phyloP scores from a whole-genome alignment of 2,113 vertebrate genomes.

The Lathamus discolor region DNA sequence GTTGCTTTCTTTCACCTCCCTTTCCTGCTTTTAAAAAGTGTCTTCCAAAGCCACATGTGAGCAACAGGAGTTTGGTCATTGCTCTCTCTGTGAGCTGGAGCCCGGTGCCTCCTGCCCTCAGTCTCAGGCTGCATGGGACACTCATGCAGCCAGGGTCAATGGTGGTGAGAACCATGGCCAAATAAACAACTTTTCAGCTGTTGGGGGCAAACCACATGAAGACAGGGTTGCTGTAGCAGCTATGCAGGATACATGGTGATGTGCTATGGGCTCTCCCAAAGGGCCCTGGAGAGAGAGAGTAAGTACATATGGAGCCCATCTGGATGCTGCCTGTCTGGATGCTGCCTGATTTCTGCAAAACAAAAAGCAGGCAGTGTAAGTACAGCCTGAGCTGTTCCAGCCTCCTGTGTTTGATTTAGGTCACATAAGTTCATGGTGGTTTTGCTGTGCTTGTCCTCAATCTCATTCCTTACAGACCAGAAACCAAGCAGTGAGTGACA shows the following conservation, averaged over 20 bases:
- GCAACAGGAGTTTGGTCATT: neutral
- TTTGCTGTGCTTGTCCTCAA: neutral
- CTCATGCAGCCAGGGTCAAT: fast-evolving
- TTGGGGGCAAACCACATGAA: neutral
- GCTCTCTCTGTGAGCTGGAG: neutral
- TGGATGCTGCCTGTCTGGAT: neutral
- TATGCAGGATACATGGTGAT: neutral
- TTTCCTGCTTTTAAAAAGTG: neutral
- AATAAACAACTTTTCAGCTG: neutral
- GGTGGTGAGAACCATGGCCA: neutral
- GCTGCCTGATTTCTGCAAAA: neutral
- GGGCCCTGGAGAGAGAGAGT: neutral
- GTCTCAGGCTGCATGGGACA: neutral
- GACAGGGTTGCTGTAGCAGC: neutral
- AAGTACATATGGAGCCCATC: neutral
- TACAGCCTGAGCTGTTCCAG: neutral
- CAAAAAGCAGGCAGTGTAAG: neutral
- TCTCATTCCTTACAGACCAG: neutral
- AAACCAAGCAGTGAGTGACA: neutral
- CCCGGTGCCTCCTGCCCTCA: neutral
- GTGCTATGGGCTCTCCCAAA: neutral
- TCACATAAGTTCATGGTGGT: neutral
- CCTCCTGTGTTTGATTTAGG: neutral
- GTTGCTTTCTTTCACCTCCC: neutral
- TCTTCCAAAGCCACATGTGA: neutral